These are phyloP conservation scores for Lasioglossum leucozonium DNA, from an alignment of 2,888 invertebrate genomes.

Conservation along the genomic window DNA sequence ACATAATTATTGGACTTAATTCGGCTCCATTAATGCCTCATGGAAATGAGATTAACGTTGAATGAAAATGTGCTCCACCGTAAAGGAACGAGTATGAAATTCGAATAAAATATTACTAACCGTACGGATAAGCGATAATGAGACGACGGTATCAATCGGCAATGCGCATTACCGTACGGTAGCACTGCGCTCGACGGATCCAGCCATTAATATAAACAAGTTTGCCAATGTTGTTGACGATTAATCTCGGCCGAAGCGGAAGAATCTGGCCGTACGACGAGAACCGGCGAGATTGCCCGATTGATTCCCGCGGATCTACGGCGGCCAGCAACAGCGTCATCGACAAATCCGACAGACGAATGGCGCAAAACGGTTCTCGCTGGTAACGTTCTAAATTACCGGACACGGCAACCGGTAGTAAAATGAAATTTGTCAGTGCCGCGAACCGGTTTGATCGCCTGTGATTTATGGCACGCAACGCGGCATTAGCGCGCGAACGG, in stretches of 20 bases:
- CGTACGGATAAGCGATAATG: neutral
- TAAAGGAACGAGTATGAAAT: neutral
- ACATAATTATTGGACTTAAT: neutral
- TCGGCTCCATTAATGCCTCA: neutral
- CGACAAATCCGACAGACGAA: conserved; percentile 34
- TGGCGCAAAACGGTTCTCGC: conserved; percentile 14
- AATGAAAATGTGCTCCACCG: neutral
- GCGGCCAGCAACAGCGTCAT: conserved; percentile 14
- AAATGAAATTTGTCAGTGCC: conserved; percentile 38
- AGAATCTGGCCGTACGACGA: neutral
- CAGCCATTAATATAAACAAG: conserved; percentile 21
- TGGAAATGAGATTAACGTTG: neutral
- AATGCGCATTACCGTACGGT: neutral
- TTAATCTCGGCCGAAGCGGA: conserved; percentile 10
- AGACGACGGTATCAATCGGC: neutral
- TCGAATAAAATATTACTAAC: neutral
- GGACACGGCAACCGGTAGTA: conserved; percentile 34
- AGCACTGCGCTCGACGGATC: neutral
- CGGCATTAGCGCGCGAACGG: conserved; percentile 3
- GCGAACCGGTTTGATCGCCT: conserved; percentile 30
- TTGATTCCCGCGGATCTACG: conserved; percentile 22
- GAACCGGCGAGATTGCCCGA: conserved; percentile 9
- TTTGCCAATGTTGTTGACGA: neutral
- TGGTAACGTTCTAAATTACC: conserved; percentile 32
- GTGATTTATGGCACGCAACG: conserved; percentile 26